Base-by-base conservation (phyloP, 2,888 invertebrate genomes). In the Heteromyza rotundicornis region DNA sequence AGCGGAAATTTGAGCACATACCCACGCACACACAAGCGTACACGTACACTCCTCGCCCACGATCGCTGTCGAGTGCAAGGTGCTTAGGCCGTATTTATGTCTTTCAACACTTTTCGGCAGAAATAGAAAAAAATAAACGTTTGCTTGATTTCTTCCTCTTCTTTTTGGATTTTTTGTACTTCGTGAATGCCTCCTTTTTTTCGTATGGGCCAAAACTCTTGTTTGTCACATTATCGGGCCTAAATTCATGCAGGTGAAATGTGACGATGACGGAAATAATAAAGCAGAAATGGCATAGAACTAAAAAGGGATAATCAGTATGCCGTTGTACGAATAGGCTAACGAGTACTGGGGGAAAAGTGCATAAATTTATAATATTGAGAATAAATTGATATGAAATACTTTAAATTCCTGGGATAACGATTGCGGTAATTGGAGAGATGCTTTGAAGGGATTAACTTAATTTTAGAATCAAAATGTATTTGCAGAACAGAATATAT, bases 261-360 rank as follows among this genome's bases (percentile, higher is more conserved):
- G 44, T 54, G 47, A 58, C 65, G 55, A 57, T 63, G 44, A 55
- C 57, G 65, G 62, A 68, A 63, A 60, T 63, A 63, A 64, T 63
- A 66, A 66, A 64, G 40, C 49, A 56, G 60, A 64, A 53, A 61
- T 52, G 49, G 40, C 8, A 8, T 40, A n/a, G n/a, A n/a, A n/a
- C n/a, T n/a, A n/a, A 40, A 40, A 40, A 7, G 16, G 40, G 40
- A 40, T 40, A 40, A 32, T 8, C 40, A n/a, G n/a, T n/a, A n/a
- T n/a, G n/a, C n/a, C n/a, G n/a, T n/a, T n/a, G n/a, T n/a, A n/a
- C n/a, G n/a, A n/a, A n/a, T n/a, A n/a, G n/a, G n/a, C n/a, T n/a
- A n/a, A n/a, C n/a, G n/a, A n/a, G n/a, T n/a, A n/a, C n/a, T n/a
- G n/a, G n/a, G n/a, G n/a, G n/a, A n/a, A n/a, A n/a, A n/a, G n/a